Evolutionary conservation across 2,888 invertebrate species (phyloP), one percentile per base, ranked within the genome.

Genomic region (Lithosia quadra): DNA sequence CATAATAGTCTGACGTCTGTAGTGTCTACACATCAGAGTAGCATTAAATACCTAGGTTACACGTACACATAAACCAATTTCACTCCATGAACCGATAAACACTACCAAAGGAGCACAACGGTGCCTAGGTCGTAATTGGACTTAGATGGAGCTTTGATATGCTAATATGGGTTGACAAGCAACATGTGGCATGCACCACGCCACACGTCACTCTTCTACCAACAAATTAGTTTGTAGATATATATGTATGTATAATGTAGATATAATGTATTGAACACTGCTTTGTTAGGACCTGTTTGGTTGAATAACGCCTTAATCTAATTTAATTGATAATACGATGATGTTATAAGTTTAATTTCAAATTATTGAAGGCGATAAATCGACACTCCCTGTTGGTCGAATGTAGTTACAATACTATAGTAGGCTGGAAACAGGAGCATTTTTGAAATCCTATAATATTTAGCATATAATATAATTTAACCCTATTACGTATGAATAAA

Each of bases 131-230:
- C 78, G 86, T 92, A 91, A 92, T 92, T 90, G 90, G 90, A 88
- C 87, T 86, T 87, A 88, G 89, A 83, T 83, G 79, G 78, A 82
- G 89, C 93, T 94, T 93, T 94, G 93, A 91, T 87, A 93, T 94
- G 93, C 88, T 90, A 93, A 93, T 94, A 82, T 73, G 72, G 76
- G 83, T 82, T 85, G 90, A 84, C 87, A 84, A 85, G 90, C 91
- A 89, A 91, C 91, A 92, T 89, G 91, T 91, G 89, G 88, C 79
- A 77, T 73, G 55, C 75, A 72, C 73, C 72, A 77, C 73, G 74
- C 71, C 72, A 70, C 71, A 67, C 65, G 53, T 60, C 57, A 56
- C 63, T 72, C 69, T 61, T 79, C 67, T 10, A 57, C 36, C 18
- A 39, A 24, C 22, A 64, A 56, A 57, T 57, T 64, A 39, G 36